Conservation (phyloP, 2,113 vertebrate species). For the Oncorhynchus tshawytscha region DNA sequence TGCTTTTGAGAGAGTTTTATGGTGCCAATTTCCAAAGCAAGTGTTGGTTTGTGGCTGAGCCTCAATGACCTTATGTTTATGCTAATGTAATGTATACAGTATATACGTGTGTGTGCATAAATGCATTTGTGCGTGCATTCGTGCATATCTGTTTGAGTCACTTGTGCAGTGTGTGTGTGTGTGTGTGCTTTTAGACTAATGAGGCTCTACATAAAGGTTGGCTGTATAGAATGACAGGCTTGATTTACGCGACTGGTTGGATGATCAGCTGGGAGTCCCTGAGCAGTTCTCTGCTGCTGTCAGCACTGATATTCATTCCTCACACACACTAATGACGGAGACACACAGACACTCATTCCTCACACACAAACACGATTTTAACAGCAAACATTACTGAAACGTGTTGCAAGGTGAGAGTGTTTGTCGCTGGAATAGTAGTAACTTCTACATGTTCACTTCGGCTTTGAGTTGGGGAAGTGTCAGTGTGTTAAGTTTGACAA, state of each 20-base stretch:
- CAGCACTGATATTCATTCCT: conserved; percentile 22
- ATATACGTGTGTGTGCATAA: not conserved
- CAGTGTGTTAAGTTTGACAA: too few relatives aligned
- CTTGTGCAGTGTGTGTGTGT: not conserved
- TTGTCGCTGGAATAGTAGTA: too few relatives aligned
- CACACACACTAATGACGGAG: not conserved
- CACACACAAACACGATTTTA: not conserved
- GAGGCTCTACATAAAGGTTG: conserved; percentile 48
- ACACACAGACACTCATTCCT: not conserved
- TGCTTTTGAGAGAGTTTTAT: conserved; percentile 4
- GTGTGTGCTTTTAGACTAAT: conserved; percentile 54
- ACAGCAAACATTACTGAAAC: too few relatives aligned
- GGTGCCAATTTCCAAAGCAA: conserved; percentile 19
- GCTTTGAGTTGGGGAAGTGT: too few relatives aligned
- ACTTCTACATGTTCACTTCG: too few relatives aligned
- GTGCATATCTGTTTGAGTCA: not conserved
- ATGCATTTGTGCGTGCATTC: not conserved
- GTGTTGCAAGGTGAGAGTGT: too few relatives aligned
- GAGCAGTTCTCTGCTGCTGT: conserved; percentile 43
- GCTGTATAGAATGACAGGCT: conserved; percentile 51
- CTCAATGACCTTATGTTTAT: conserved; percentile 16
- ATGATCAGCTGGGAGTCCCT: conserved; percentile 32
- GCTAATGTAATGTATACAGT: not conserved
- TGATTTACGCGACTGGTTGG: conserved; percentile 56
- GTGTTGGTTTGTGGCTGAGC: conserved; percentile 13